These are phyloP conservation scores for Rhagonycha fulva DNA, from an alignment of 2,888 invertebrate species.

Conservation along the genomic window DNA sequence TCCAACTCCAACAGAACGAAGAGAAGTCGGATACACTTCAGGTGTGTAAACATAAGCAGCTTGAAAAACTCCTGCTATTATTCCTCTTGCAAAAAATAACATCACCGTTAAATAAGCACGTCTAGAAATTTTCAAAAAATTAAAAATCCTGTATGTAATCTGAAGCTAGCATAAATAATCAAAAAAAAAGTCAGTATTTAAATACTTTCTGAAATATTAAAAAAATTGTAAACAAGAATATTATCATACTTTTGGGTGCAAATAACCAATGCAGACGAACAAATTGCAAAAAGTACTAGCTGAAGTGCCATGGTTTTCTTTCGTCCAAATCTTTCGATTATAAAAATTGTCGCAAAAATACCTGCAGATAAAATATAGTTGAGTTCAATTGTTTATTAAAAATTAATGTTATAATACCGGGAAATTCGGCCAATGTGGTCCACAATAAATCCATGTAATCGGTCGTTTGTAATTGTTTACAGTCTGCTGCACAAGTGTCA, in stretches of 20 bases:
- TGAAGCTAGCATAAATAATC: neutral
- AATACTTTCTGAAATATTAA: no score
- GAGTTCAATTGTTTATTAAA: neutral
- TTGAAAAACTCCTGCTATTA: conserved; percentile 93
- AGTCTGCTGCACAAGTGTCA: conserved; percentile 67
- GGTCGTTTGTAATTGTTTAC: conserved; percentile 74
- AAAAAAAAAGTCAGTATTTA: no score
- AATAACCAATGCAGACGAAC: conserved; percentile 73
- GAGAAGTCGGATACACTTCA: conserved; percentile 90
- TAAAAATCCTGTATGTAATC: neutral
- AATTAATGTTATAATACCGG: conserved; percentile 61
- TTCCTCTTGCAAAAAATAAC: conserved; percentile 85
- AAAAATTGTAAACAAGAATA: neutral
- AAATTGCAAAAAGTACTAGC: conserved; percentile 81
- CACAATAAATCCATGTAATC: conserved; percentile 92
- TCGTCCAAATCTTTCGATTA: conserved; percentile 88
- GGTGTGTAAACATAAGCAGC: conserved; percentile 96
- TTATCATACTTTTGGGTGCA: conserved; percentile 71
- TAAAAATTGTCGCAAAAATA: conserved; percentile 84
- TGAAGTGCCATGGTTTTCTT: conserved; percentile 94
- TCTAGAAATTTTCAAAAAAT: conserved; percentile 56
- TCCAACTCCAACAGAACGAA: conserved; percentile 89
- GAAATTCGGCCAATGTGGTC: conserved; percentile 94
- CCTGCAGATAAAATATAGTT: conserved; percentile 57
- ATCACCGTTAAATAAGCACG: conserved; percentile 78